These are phyloP conservation scores for Aleadryas rufinucha DNA, from an alignment of 2,113 vertebrate genomes.

Conservation along the genomic window DNA sequence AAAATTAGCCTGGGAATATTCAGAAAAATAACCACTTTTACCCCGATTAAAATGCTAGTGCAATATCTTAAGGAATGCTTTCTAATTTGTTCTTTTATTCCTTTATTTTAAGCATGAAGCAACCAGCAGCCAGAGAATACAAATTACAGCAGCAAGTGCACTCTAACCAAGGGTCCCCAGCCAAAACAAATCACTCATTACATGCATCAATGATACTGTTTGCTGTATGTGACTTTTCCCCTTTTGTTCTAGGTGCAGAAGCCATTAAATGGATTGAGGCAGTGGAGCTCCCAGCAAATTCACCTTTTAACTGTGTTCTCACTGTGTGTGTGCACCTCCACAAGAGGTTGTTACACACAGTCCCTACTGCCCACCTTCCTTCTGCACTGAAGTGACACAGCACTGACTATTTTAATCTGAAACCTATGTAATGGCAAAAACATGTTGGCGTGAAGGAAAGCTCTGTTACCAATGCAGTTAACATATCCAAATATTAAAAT, in stretches of 20 bases:
- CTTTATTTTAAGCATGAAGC: conserved; percentile 24
- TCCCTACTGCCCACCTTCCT: neutral
- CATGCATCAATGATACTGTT: conserved; percentile 34
- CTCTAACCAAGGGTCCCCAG: conserved; percentile 20
- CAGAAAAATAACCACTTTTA: neutral
- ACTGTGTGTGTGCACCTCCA: neutral
- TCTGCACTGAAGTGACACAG: neutral
- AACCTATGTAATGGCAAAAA: neutral
- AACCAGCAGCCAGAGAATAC: neutral
- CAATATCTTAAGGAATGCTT: neutral
- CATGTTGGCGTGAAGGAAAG: neutral
- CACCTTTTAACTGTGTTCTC: neutral
- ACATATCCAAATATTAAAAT: neutral
- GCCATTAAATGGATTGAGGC: conserved; percentile 31
- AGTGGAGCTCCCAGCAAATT: neutral
- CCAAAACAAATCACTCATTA: conserved; percentile 54
- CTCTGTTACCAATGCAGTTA: neutral
- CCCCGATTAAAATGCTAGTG: neutral
- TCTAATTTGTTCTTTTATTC: neutral
- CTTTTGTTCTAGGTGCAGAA: conserved; percentile 42
- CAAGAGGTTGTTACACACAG: neutral
- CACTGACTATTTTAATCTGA: neutral
- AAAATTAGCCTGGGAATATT: neutral
- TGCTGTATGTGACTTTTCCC: conserved; percentile 29
- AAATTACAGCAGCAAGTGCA: conserved; percentile 23